phyloP scores from a whole-genome alignment of 2,888 invertebrate genomes.

The Dolichomitus sp. region DNA sequence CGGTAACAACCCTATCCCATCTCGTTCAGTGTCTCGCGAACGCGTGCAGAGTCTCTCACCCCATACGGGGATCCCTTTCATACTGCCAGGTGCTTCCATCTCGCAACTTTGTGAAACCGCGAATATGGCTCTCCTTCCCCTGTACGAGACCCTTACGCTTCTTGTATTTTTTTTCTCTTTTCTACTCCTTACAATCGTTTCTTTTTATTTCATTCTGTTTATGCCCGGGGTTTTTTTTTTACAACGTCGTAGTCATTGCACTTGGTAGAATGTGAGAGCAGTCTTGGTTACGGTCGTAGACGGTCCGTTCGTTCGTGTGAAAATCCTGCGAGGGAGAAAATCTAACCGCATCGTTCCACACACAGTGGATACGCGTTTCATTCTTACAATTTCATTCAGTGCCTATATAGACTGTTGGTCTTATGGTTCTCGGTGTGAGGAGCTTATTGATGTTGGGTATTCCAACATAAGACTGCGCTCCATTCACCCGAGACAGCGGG shows the following conservation, averaged over 20 bases:
- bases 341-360: constrained; percentile 52
- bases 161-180: constrained; percentile 45
- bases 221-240: constrained; percentile 52
- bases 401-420: constrained; percentile 17
- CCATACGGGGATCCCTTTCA: constrained; percentile 47
- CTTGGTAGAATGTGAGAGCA: constrained; percentile 50
- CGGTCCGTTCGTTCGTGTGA: constrained; percentile 63
- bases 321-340: constrained; percentile 66
- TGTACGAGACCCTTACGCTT: constrained; percentile 45
- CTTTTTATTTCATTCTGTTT: constrained; percentile 64
- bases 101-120: constrained; percentile 63
- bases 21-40: constrained; percentile 49
- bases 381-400: constrained; percentile 69
- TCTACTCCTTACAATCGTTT: constrained; percentile 46
- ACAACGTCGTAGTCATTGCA: constrained; percentile 33
- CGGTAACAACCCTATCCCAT: constrained; percentile 62
- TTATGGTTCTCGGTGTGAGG: constrained; percentile 56
- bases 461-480: constrained; percentile 47
- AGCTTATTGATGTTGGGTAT: constrained; percentile 68
- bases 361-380: constrained; percentile 47
- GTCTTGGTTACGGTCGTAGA: constrained; percentile 41
- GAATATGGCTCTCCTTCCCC: constrained; percentile 35
- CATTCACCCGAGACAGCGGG: constrained; percentile 72
- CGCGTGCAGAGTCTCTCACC: constrained; percentile 34
- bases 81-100: constrained; percentile 62